phyloP scores from a whole-genome alignment of 2,888 invertebrate genomes.

The Parascotia fuliginaria region DNA sequence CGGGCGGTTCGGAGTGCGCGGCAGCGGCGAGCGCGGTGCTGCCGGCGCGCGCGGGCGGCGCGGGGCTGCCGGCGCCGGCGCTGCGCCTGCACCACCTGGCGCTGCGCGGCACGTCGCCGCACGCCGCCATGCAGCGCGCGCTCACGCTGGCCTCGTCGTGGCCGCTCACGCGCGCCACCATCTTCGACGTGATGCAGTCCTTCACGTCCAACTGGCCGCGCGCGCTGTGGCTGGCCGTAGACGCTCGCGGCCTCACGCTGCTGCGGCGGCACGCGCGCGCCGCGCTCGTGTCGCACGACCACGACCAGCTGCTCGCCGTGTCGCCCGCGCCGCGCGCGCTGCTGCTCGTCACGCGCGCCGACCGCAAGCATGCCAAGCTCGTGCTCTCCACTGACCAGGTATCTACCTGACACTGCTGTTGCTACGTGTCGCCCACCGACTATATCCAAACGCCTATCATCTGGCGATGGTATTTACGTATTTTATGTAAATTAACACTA shows the following conservation, averaged over 20 bases:
- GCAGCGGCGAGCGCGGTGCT: conserved; percentile 92
- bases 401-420: too few relatives aligned
- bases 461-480: not conserved
- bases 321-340: conserved; percentile 96
- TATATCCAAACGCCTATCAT: not conserved
- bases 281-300: conserved; percentile 96
- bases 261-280: conserved; percentile 95
- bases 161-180: conserved; percentile 96
- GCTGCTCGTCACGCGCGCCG: conserved; percentile 96
- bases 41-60: conserved; percentile 92
- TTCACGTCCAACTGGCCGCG: conserved; percentile 98
- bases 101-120: conserved; percentile 93
- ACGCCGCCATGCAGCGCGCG: conserved; percentile 96
- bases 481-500: too few relatives aligned
- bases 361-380: conserved; percentile 96
- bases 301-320: conserved; percentile 94
- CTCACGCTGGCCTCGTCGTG: conserved; percentile 96
- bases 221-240: conserved; percentile 96
- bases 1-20: conserved; percentile 88
- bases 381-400: conserved; percentile 97
- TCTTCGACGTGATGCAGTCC: conserved; percentile 98
- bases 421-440: not conserved
- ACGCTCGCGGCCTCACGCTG: conserved; percentile 96
- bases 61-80: conserved; percentile 93
- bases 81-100: conserved; percentile 97